These are phyloP conservation scores for Tetramorium bicarinatum DNA, from an alignment of 2,888 invertebrate species.

Conservation along the genomic window DNA sequence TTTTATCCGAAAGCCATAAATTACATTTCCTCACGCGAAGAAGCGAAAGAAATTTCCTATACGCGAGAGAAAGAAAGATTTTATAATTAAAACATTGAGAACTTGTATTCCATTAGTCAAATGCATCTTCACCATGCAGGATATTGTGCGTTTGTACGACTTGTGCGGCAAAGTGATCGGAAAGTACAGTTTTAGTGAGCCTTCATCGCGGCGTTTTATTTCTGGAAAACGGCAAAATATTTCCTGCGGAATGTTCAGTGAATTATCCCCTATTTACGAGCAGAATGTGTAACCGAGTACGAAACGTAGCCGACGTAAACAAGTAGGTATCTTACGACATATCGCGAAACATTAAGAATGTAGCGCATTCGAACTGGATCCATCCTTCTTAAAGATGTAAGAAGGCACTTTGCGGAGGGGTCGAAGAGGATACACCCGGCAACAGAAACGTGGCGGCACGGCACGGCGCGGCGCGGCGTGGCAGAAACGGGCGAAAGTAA, in stretches of 20 bases:
- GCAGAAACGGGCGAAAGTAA: conserved; percentile 67
- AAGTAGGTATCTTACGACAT: conserved; percentile 39
- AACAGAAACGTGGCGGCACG: background rate
- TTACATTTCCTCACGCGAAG: background rate
- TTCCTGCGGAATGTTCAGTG: conserved; percentile 34
- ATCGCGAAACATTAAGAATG: conserved; percentile 69
- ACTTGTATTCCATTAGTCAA: background rate
- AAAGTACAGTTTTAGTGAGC: background rate
- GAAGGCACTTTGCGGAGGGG: conserved; percentile 41
- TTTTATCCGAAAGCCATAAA: background rate
- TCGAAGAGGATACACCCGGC: conserved; percentile 45
- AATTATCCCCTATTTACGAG: conserved; percentile 66
- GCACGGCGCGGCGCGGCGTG: background rate
- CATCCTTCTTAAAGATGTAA: conserved; percentile 48
- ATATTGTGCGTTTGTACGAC: background rate
- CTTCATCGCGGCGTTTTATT: conserved; percentile 13
- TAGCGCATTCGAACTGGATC: conserved; percentile 60
- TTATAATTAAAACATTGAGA: background rate
- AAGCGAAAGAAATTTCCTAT: background rate
- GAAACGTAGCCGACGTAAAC: conserved; percentile 63
- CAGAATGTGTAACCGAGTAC: conserved; percentile 42
- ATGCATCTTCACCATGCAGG: background rate
- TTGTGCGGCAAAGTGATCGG: conserved; percentile 2
- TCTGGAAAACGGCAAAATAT: background rate
- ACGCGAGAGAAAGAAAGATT: background rate